Conservation (phyloP, 2,888 invertebrate genomes). For the Merodon equestris region DNA sequence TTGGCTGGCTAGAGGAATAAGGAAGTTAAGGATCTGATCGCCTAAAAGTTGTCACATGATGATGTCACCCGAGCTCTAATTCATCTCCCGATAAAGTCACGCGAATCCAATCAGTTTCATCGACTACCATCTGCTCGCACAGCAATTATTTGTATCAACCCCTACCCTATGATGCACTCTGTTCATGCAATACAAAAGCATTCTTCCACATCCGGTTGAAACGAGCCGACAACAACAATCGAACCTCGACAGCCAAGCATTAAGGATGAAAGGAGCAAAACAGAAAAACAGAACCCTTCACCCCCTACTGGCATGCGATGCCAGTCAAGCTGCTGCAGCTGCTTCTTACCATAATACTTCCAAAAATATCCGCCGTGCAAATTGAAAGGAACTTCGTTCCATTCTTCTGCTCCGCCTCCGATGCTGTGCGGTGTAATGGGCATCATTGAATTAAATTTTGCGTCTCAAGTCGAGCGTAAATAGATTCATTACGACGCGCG, state of each 20-base stretch:
- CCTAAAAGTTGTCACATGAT: too few relatives aligned
- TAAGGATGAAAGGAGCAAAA: neutral
- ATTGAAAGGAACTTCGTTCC: constrained; percentile 46
- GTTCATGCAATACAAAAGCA: constrained; percentile 7
- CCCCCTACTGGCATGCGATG: constrained; percentile 31
- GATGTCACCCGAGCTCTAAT: too few relatives aligned
- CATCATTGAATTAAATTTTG: constrained; percentile 45
- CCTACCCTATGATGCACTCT: too few relatives aligned
- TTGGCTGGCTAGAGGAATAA: too few relatives aligned
- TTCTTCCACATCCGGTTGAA: constrained; percentile 57
- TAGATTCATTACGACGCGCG: constrained; percentile 56
- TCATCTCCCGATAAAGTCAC: too few relatives aligned
- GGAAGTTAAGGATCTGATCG: too few relatives aligned
- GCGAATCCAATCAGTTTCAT: too few relatives aligned
- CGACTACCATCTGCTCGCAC: too few relatives aligned
- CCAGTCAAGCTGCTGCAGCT: constrained; percentile 46
- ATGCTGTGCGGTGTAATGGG: constrained; percentile 10
- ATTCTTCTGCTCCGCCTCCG: constrained; percentile 5
- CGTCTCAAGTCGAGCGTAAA: constrained; percentile 55
- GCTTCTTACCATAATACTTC: constrained; percentile 26
- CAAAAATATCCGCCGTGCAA: constrained; percentile 60
- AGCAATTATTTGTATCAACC: too few relatives aligned
- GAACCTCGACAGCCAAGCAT: constrained; percentile 35
- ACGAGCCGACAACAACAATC: constrained; percentile 36
- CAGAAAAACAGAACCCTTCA: constrained; percentile 21